Evolutionary conservation across 64 coral and sea anemone genomes (phyloP).

Genomic region (Montipora efflorescens): DNA sequence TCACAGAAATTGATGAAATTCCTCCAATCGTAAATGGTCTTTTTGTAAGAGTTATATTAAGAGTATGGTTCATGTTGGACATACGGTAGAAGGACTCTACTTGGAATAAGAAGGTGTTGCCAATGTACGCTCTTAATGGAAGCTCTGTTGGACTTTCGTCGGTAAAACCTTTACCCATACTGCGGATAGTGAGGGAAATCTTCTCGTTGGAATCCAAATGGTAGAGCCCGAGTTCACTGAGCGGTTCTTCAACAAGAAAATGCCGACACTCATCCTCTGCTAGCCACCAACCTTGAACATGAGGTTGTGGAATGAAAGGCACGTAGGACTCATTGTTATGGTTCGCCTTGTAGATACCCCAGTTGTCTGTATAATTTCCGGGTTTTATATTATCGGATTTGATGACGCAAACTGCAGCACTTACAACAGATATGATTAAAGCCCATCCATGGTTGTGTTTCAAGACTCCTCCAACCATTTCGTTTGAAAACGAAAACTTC

Average conservation of each 20-base stretch:
- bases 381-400: conserved; percentile 14
- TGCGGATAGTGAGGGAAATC: conserved; percentile 57
- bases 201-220: conserved; percentile 90
- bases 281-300: conserved; percentile 83
- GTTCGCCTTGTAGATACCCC: conserved; percentile 45
- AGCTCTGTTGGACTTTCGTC: conserved; percentile 20
- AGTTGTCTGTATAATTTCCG: conserved; percentile 45
- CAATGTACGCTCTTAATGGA: conserved; percentile 58
- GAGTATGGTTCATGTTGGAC: conserved; percentile 65
- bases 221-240: conserved; percentile 36
- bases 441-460: conserved; percentile 24
- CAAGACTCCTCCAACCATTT: conserved; percentile 20
- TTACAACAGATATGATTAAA: conserved; percentile 43
- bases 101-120: conserved; percentile 77
- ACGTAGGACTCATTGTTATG: conserved; percentile 11
- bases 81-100: conserved; percentile 28
- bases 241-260: conserved; percentile 60
- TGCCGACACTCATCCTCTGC: conserved; percentile 79
- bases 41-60: conserved; percentile 66
- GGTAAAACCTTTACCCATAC: conserved; percentile 20
- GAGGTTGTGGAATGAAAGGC: conserved; percentile 19
- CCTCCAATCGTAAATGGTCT: conserved; percentile 81
- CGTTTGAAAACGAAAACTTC: conserved; percentile 30
- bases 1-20: conserved; percentile 76
- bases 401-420: conserved; percentile 1